Base-by-base conservation (phyloP, 2,113 vertebrate species). In the Sprattus sprattus region DNA sequence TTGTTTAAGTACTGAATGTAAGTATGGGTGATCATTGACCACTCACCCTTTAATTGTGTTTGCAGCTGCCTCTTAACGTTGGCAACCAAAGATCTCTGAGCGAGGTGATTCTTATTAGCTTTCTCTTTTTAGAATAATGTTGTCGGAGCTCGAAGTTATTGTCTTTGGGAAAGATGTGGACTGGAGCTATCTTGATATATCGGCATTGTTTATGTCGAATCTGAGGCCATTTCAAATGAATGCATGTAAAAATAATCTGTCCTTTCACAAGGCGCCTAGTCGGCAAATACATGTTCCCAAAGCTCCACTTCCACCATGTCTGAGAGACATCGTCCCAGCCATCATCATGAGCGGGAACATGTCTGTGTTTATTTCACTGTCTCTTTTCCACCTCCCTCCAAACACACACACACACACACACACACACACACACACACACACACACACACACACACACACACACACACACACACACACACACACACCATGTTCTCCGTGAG, bases 241-340 rank as follows among this genome's bases (percentile, higher is more conserved):
- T 49, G 20, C 60, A n/a, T 64, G 87, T 90, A 91, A 91, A 90
- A 90, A 90, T 39, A 39, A 39, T 39, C 39, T 39, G 39, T 39
- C 39, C 39, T 39, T 39, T 39, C 39, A 39, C 39, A 90, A 91
- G 89, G 91, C 92, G 4, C 60, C 20, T 25, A 22, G 20, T 22
- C n/a, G 60, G 60, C 60, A 64, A 64, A 64, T 25, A 32, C 64
- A 32, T 32, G 25, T 91, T 83, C 83, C 85, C 82, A 75, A 28
- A 8, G 64, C 64, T 11, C n/a, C 25, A 28, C 2, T 10, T 7
- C 13, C 22, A 45, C 88, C 84, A 90, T 89, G 89, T 89, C 89
- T 82, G 86, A 87, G 50, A 32, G 92, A 93, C 92, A 89, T 91
- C 90, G 92, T 90, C 91, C 82, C 85, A 89, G 89, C 85, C 85